phyloP scores from a whole-genome alignment of 2,888 invertebrate genomes.

The Agapostemon virescens region DNA sequence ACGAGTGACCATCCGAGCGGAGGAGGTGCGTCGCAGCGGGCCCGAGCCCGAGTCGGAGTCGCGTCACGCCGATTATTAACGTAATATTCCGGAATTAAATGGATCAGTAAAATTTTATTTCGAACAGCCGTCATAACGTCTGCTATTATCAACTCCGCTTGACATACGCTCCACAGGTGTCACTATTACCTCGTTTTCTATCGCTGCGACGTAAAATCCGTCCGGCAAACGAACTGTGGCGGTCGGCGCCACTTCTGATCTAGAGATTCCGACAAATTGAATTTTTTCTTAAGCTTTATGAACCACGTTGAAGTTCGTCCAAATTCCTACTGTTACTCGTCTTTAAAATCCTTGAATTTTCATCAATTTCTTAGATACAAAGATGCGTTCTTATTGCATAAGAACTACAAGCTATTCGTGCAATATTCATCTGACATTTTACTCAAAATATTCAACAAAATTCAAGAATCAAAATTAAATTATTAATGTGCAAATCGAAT shows the following conservation, averaged over 20 bases:
- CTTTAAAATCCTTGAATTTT: too few relatives aligned
- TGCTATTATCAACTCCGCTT: slow-evolving; percentile 41
- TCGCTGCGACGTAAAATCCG: slow-evolving; percentile 44
- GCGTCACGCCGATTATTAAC: slow-evolving; percentile 44
- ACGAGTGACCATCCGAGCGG: slow-evolving; percentile 13
- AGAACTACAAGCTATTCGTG: too few relatives aligned
- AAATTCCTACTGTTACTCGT: too few relatives aligned
- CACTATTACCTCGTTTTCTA: slow-evolving; percentile 59
- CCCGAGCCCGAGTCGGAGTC: background rate
- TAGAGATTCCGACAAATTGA: background rate
- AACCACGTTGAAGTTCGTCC: too few relatives aligned
- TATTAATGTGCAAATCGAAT: too few relatives aligned
- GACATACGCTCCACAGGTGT: slow-evolving; percentile 63
- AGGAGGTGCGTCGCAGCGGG: background rate
- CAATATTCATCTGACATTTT: too few relatives aligned
- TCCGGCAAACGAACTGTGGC: slow-evolving; percentile 6
- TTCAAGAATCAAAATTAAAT: too few relatives aligned
- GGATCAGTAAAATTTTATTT: slow-evolving; percentile 58
- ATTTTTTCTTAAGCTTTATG: background rate
- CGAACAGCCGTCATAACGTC: slow-evolving; percentile 37
- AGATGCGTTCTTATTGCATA: too few relatives aligned
- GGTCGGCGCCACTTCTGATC: background rate
- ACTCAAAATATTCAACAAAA: too few relatives aligned
- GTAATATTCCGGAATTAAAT: slow-evolving; percentile 49
- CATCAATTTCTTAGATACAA: too few relatives aligned